A percentile compares a stretch with the other conserved stretches of the same genome.
Evolutionary conservation across 2,797 vertebrate species (phyloP).

Genomic region (Rhabdomys pumilio): DNA sequence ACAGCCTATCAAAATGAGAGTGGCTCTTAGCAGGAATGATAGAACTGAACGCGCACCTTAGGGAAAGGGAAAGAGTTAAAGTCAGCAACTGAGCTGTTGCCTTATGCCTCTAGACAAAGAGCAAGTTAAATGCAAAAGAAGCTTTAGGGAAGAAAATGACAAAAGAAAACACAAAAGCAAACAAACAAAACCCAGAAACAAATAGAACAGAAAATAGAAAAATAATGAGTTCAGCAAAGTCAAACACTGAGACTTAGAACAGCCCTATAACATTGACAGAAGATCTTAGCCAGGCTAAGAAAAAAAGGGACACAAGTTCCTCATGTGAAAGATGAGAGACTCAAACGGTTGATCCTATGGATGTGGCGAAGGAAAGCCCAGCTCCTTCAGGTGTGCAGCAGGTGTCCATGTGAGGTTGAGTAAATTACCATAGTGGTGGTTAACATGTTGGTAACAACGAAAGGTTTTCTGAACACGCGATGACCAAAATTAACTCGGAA

Average conservation of each 20-base stretch:
- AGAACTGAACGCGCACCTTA: not conserved
- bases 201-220: not conserved
- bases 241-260: not conserved
- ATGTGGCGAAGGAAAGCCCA: not conserved
- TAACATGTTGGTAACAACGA: not conserved
- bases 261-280: not conserved
- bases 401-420: not conserved
- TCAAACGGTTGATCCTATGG: not conserved
- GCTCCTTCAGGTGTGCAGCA: not conserved
- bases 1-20: not conserved
- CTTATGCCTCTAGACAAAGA: not conserved
- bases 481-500: not conserved
- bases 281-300: constrained; percentile 10
- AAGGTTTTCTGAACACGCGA: not conserved
- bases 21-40: not conserved
- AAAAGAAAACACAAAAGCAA: not conserved
- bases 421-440: not conserved
- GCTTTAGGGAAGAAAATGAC: not conserved
- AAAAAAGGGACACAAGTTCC: not conserved
- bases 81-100: not conserved
- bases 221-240: not conserved
- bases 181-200: not conserved
- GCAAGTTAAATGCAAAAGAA: not conserved
- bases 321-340: not conserved
- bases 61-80: not conserved